Percentiles rank a stretch among this genome's conserved stretches.
These are phyloP conservation scores for Tenthredo amoena DNA, from an alignment of 2,888 invertebrate species.

Conservation along the genomic window DNA sequence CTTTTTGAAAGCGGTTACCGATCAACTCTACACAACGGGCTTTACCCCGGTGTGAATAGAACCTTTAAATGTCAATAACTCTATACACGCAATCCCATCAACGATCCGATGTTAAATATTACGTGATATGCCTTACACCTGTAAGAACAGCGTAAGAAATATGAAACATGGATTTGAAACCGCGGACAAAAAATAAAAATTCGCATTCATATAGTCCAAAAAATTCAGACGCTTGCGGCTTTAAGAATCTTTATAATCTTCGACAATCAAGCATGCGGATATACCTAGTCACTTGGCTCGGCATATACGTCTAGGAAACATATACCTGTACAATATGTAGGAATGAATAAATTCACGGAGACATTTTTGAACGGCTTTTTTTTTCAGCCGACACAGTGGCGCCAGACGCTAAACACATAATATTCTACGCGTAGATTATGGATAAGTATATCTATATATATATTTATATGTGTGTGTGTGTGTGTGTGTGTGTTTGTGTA, in stretches of 20 bases:
- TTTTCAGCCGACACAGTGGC: not conserved
- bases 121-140: not conserved
- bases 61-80: constrained; percentile 46
- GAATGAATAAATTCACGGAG: constrained; percentile 1
- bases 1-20: constrained; percentile 1
- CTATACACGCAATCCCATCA: constrained; percentile 14
- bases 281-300: not conserved
- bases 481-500: not conserved
- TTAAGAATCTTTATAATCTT: not conserved
- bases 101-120: not conserved
- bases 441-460: no score
- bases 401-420: constrained; percentile 16
- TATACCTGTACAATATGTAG: not conserved
- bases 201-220: no score
- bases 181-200: no score
- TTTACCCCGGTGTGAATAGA: constrained; percentile 14
- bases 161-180: not conserved
- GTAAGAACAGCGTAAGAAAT: not conserved
- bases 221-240: not conserved
- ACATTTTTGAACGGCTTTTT: not conserved
- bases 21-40: not conserved
- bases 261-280: not conserved
- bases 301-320: not conserved
- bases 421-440: constrained; percentile 26
- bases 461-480: not conserved